phyloP scores from a whole-genome alignment of 1,140 invertebrate species.

The Zaprionus inermis region DNA sequence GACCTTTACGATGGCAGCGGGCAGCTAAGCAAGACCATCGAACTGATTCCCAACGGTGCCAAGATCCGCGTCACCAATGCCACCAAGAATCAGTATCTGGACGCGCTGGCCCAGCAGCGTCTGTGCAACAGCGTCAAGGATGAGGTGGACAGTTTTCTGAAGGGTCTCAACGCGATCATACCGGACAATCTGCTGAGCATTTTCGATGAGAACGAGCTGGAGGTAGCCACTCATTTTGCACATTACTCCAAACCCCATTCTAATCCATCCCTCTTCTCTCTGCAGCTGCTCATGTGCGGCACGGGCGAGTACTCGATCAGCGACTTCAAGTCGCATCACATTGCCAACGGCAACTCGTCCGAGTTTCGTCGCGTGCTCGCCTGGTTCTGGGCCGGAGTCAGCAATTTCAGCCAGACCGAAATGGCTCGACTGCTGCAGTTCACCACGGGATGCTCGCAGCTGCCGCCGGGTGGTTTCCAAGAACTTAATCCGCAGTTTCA shows the following conservation, averaged over 20 bases:
- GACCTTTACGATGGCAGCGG: slow-evolving; percentile 94
- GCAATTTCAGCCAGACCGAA: slow-evolving; percentile 96
- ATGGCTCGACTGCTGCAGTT: slow-evolving; percentile 97
- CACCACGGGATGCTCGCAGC: slow-evolving; percentile 95
- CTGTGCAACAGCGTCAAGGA: slow-evolving; percentile 92
- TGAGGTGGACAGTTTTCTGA: slow-evolving; percentile 94
- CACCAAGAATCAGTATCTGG: slow-evolving; percentile 88
- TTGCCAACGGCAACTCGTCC: slow-evolving; percentile 92
- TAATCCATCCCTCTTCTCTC: neutral
- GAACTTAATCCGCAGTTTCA: slow-evolving; percentile 96
- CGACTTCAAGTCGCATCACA: slow-evolving; percentile 95
- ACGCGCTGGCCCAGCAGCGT: slow-evolving; percentile 94
- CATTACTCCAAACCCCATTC: too few relatives aligned
- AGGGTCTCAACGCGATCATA: slow-evolving; percentile 95
- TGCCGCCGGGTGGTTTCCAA: slow-evolving; percentile 95
- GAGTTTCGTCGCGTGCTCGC: slow-evolving; percentile 93
- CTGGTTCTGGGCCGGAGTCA: slow-evolving; percentile 98
- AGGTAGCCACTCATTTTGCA: slow-evolving; percentile 83
- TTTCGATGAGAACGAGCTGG: slow-evolving; percentile 98
- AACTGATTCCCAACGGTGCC: slow-evolving; percentile 90
- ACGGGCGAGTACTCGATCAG: slow-evolving; percentile 96
- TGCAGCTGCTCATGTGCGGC: slow-evolving; percentile 94
- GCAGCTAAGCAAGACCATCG: slow-evolving; percentile 90
- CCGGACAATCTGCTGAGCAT: slow-evolving; percentile 96
- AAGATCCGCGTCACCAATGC: slow-evolving; percentile 84